Evolutionary conservation across 2,797 vertebrate species (phyloP), one percentile per base, ranked within the genome.

Genomic region (Tamandua tetradactyla): DNA sequence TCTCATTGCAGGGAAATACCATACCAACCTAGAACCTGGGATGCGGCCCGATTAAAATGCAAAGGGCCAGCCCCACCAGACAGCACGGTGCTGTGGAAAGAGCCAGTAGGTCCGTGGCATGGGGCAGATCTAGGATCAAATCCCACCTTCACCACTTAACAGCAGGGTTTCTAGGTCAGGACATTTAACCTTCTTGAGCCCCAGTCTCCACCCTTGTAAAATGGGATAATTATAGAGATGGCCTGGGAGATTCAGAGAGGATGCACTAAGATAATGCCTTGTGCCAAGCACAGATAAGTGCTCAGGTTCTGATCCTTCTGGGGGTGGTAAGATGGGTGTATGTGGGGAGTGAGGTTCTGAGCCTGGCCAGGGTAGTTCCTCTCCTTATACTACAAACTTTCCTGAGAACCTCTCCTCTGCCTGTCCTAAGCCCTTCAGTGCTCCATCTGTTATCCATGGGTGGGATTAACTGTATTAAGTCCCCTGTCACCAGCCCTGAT

Each of bases 401-500:
- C 66, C 72, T 32, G 0, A 4, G 66, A 81, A n/a, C 9, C 37
- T 32, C 49, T 79, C 55, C 55, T 64, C 66, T 42, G 20, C 14
- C 44, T 5, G 3, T 57, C 55, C 40, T 42, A 18, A 20, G 55
- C 49, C 57, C 37, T 66, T 14, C 14, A 25, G 25, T 61, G 35
- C 75, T 68, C 59, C 25, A 72, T 25, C 74, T 62, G 79, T n/a
- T 90, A 79, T 85, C 66, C 22, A 6, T 5, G 20, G 79, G 79
- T 5, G 11, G 40, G 69, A 83, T 90, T 74, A 96, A 89, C 75
- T 69, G 35, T 30, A 61, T 55, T 74, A 91, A 96, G 83, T 23
- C 52, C 35, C 40, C 91, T 69, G 86, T 94, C 93, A 94, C 86
- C 89, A 91, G 61, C 30, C 61, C 83, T 49, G 87, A 88, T 72